phyloP scores from a whole-genome alignment of 2,888 invertebrate species.

The Rhingia rostrata region DNA sequence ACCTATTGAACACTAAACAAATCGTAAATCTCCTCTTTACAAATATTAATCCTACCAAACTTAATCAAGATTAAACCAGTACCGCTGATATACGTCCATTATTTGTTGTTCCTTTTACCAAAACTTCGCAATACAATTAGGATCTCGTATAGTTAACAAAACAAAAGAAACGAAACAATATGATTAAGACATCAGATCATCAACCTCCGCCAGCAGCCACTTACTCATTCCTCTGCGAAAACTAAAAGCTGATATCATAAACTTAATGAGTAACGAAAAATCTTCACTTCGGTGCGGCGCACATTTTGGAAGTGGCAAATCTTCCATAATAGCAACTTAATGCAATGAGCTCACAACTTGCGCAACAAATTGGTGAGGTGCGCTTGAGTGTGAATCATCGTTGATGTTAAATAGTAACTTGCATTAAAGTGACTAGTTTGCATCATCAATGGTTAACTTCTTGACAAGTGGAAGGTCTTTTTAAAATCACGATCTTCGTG shows the following conservation, averaged over 20 bases:
- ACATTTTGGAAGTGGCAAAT: constrained; percentile 7
- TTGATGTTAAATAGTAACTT: not conserved
- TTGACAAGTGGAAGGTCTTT: too few species aligned
- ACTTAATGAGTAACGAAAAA: constrained; percentile 46
- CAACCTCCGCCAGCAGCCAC: constrained; percentile 22
- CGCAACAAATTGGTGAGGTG: constrained; percentile 16
- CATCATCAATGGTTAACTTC: not conserved
- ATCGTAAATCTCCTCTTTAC: too few species aligned
- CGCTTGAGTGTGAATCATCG: constrained; percentile 33
- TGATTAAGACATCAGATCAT: constrained; percentile 49
- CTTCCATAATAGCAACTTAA: constrained; percentile 32
- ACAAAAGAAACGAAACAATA: not conserved
- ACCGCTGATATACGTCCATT: too few species aligned
- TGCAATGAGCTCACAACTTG: constrained; percentile 36
- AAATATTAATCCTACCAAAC: too few species aligned
- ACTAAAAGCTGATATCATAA: constrained; percentile 53
- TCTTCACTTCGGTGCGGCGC: constrained; percentile 40
- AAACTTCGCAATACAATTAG: constrained; percentile 2
- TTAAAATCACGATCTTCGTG: too few species aligned
- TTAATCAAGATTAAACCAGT: too few species aligned
- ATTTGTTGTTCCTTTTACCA: not conserved
- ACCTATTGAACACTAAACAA: too few species aligned
- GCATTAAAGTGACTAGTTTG: constrained; percentile 3
- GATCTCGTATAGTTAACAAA: constrained; percentile 15
- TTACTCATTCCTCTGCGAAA: constrained; percentile 27